A percentile compares a stretch with the other conserved stretches of the same genome.
phyloP scores from a whole-genome alignment of 2,797 vertebrate genomes.

The Hydrolagus colliei region DNA sequence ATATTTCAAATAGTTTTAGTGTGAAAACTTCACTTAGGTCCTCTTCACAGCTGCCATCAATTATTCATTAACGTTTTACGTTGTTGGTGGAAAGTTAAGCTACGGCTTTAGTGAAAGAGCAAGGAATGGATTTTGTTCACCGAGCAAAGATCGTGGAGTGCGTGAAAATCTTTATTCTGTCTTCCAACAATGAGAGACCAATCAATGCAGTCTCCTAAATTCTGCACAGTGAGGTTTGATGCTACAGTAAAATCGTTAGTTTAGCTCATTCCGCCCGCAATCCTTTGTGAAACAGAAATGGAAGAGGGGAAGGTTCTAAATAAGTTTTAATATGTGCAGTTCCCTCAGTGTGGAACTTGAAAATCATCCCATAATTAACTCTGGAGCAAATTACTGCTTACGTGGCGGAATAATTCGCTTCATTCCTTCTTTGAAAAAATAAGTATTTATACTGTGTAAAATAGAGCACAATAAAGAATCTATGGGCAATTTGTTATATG shows the following conservation, averaged over 20 bases:
- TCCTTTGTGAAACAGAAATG: background rate
- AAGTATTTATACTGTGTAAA: background rate
- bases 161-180: background rate
- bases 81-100: background rate
- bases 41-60: background rate
- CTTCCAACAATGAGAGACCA: background rate
- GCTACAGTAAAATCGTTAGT: background rate
- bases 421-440: background rate
- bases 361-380: background rate
- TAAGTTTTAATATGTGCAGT: background rate
- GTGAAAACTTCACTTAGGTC: background rate
- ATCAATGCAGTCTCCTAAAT: background rate
- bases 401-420: background rate
- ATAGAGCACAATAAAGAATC: background rate
- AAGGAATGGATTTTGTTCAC: background rate
- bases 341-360: background rate
- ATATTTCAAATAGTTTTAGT: background rate
- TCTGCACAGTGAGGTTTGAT: background rate
- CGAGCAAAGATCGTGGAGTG: background rate
- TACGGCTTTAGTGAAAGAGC: background rate
- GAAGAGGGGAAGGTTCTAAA: too few relatives aligned
- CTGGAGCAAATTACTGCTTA: background rate
- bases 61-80: slow-evolving; percentile 26
- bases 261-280: background rate
- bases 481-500: background rate